These are phyloP conservation scores for Ceraclea dissimilis DNA, from an alignment of 2,888 invertebrate genomes.

Conservation along the genomic window DNA sequence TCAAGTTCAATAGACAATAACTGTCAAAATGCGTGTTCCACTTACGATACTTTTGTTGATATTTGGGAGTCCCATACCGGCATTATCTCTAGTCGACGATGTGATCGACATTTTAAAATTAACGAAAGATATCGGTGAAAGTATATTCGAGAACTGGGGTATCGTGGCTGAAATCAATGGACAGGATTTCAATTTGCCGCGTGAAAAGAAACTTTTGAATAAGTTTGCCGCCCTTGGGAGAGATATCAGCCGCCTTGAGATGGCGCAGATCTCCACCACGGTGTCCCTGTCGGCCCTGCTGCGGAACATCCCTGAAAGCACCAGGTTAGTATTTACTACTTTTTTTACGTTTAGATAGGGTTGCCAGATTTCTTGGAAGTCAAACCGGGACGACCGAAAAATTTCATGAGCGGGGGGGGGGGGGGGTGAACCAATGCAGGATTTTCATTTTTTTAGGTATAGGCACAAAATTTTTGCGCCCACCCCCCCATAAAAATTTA, in stretches of 20 bases:
- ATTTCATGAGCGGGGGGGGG: too few species aligned
- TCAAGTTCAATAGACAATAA: too few species aligned
- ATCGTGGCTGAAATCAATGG: conserved; percentile 42
- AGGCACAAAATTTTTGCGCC: too few species aligned
- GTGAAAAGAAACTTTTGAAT: conserved; percentile 53
- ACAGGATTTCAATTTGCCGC: conserved; percentile 51
- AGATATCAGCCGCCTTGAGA: conserved; percentile 29
- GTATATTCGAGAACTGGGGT: conserved; percentile 57
- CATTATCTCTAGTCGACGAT: conserved; percentile 44
- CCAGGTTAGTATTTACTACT: conserved; percentile 9
- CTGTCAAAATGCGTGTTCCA: too few species aligned
- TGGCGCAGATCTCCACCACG: conserved; percentile 25
- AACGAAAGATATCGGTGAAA: conserved; percentile 52
- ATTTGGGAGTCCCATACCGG: too few species aligned
- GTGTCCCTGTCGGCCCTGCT: conserved; percentile 30
- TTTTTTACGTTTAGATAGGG: too few species aligned
- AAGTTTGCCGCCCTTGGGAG: conserved; percentile 39
- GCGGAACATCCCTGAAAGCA: conserved; percentile 29
- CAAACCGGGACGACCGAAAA: too few species aligned
- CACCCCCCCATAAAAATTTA: too few species aligned
- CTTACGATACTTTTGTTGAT: too few species aligned
- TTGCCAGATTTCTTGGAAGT: too few species aligned
- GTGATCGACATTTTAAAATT: conserved; percentile 53
- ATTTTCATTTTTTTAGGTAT: too few species aligned
- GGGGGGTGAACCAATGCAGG: too few species aligned